Evolutionary conservation across 1,140 invertebrate genomes (phyloP).

Genomic region (Brachionus koreanus): DNA sequence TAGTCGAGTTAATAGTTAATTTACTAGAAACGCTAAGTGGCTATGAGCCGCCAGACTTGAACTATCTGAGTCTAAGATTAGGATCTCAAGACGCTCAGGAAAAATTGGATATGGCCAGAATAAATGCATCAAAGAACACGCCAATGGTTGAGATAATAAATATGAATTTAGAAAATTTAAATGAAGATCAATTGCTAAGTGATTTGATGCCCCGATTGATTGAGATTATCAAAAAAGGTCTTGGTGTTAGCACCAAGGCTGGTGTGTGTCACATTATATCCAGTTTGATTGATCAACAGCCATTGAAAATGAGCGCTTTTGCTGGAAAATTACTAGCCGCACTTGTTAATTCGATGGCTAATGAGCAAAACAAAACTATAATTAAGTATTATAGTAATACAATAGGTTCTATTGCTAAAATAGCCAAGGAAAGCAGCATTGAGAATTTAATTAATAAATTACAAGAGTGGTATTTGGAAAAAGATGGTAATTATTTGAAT

Average conservation of each 20-base stretch:
- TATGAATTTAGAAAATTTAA: constrained; percentile 65
- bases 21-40: constrained; percentile 78
- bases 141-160: constrained; percentile 81
- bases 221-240: constrained; percentile 74
- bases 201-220: constrained; percentile 74
- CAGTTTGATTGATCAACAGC: neutral
- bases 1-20: constrained; percentile 74
- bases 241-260: constrained; percentile 74
- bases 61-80: constrained; percentile 72
- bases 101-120: constrained; percentile 70
- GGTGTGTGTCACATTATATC: constrained; percentile 20
- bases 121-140: constrained; percentile 72
- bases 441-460: constrained; percentile 36
- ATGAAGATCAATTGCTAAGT: constrained; percentile 70
- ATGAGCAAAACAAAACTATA: constrained; percentile 31
- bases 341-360: constrained; percentile 32
- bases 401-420: constrained; percentile 33
- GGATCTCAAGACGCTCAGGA: constrained; percentile 64
- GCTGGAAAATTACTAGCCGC: constrained; percentile 33
- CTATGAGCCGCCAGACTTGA: constrained; percentile 72
- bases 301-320: neutral
- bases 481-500: neutral
- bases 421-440: constrained; percentile 19
- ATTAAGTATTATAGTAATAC: constrained; percentile 19
- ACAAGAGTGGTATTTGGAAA: constrained; percentile 31